Evolutionary conservation across 2,888 invertebrate genomes (phyloP).

Genomic region (Prosapia bicincta): DNA sequence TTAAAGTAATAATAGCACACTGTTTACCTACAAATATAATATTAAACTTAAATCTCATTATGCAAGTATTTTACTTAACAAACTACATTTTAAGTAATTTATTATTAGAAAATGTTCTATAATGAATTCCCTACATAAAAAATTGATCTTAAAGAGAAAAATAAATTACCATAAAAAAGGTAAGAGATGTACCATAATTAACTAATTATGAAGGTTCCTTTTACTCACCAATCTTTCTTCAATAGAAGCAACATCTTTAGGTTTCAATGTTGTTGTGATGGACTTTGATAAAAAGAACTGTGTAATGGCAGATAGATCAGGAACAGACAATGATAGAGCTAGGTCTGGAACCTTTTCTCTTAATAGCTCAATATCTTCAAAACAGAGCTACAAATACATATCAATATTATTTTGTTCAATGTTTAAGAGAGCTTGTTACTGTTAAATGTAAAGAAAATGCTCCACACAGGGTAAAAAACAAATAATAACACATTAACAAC

Average conservation of each 20-base stretch:
- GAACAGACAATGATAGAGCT: slow-evolving; percentile 59
- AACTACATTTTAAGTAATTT: too few relatives aligned
- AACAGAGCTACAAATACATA: slow-evolving; percentile 46
- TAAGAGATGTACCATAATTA: not conserved
- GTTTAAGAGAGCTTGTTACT: too few relatives aligned
- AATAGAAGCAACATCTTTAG: slow-evolving; percentile 35
- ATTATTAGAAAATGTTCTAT: too few relatives aligned
- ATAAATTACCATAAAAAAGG: slow-evolving; percentile 16
- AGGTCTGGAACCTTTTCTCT: slow-evolving; percentile 64
- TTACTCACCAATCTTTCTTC: slow-evolving; percentile 38
- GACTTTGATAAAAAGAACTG: slow-evolving; percentile 57
- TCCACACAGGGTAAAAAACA: too few relatives aligned
- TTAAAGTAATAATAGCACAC: too few relatives aligned
- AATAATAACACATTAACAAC: too few relatives aligned
- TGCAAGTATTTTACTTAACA: too few relatives aligned
- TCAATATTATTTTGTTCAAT: too few relatives aligned
- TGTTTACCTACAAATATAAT: too few relatives aligned
- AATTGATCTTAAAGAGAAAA: slow-evolving; percentile 29
- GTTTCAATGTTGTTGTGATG: slow-evolving; percentile 34
- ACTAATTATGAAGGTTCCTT: too few relatives aligned
- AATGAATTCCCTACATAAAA: not conserved
- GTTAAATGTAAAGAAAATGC: too few relatives aligned
- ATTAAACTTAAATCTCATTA: too few relatives aligned
- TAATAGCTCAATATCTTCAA: slow-evolving; percentile 60
- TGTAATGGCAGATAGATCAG: slow-evolving; percentile 66